Evolutionary conservation across 2,888 invertebrate species (phyloP), one percentile per base, ranked within the genome.

Genomic region (Choreutis nemorana): DNA sequence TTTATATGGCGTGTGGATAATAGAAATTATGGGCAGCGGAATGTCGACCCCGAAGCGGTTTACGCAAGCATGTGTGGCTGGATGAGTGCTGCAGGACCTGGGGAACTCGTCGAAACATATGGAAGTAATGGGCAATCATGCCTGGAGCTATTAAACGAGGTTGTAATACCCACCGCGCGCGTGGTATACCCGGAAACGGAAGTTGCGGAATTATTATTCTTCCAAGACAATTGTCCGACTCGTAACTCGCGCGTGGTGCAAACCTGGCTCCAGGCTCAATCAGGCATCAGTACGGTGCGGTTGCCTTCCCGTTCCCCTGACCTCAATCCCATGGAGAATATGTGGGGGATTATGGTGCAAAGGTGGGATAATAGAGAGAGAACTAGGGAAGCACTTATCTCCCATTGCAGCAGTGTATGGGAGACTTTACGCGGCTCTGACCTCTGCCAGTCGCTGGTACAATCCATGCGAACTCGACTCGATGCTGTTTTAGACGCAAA

Each of bases 1-100:
- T 24, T 36, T 22, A 30, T 37, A 35, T 35, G 37, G 41, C 35
- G 41, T 31, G 32, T 34, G 26, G 28, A 36, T 16, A 37, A 34
- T 28, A 29, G 31, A 0, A 14, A 37, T 15, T 37, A 34, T 15
- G 33, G 36, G 14, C 29, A 23, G n/a, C 10, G 16, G 13, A 34
- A 36, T n/a, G 30, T 33, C 2, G 4, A 25, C 14, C 23, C 29
- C 1, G 25, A 31, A n/a, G 11, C 25, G 20, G 9, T 32, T 4
- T 14, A 20, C 14, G 32, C 34, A 2, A 31, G 28, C 28, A 33
- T 33, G 31, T 33, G 33, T 31, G 37, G 23, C 4, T 31, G 33
- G 34, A 37, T 34, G 34, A 34, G 32, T 22, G 25, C 32, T 1
- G 27, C 13, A 11, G 37, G 34, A 12, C n/a, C n/a, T n/a, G n/a